phyloP scores from a whole-genome alignment of 2,113 vertebrate species.

The Solea senegalensis region DNA sequence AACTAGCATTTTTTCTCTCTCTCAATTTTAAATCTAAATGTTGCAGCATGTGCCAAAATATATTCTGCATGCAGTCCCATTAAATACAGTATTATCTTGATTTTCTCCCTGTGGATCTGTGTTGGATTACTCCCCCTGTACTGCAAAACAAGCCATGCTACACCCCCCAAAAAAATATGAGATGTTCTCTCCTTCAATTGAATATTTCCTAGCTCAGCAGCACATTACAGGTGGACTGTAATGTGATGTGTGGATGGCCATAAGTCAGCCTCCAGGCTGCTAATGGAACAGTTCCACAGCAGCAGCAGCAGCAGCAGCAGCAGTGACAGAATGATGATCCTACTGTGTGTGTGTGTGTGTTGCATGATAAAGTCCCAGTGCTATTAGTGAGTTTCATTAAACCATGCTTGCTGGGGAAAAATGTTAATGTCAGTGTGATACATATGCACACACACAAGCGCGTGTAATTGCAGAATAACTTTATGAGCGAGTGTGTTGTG shows the following conservation, averaged over 20 bases:
- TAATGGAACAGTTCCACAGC: constrained; percentile 37
- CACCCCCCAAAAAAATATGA: constrained; percentile 21
- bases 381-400: constrained; percentile 45
- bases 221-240: constrained; percentile 35
- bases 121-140: not conserved
- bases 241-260: constrained; percentile 32
- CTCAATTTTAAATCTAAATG: too few species aligned
- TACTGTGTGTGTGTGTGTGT: not conserved
- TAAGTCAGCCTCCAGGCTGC: constrained; percentile 56
- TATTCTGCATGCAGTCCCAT: too few species aligned
- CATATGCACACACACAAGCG: not conserved
- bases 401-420: not conserved
- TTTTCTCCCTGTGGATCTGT: not conserved
- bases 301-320: constrained; percentile 27
- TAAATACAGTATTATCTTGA: too few species aligned
- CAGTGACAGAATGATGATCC: constrained; percentile 48
- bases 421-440: constrained; percentile 26
- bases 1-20: too few species aligned
- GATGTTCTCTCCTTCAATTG: constrained; percentile 12
- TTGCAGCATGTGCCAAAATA: not conserved
- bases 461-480: not conserved
- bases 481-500: constrained; percentile 1
- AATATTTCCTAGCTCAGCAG: constrained; percentile 41
- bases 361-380: constrained; percentile 11
- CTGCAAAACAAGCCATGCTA: constrained; percentile 9